These are phyloP conservation scores for Taphrorychus bicolor DNA, from an alignment of 2,888 invertebrate species.

Conservation along the genomic window DNA sequence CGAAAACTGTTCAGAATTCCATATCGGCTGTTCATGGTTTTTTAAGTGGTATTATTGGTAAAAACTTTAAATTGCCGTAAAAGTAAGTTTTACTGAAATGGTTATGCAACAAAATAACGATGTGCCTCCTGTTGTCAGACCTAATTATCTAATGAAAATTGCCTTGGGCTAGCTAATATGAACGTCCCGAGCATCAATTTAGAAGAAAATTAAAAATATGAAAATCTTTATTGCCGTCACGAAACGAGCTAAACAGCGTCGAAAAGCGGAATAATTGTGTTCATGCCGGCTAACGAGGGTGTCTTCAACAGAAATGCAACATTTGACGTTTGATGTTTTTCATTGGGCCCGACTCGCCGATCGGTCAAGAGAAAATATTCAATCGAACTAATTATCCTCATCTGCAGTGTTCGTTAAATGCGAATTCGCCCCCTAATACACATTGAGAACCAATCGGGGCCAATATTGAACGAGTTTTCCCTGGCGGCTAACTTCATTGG, in stretches of 20 bases:
- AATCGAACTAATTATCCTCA: too few species aligned
- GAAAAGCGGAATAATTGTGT: not conserved
- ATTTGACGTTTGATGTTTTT: too few species aligned
- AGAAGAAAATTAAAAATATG: not conserved
- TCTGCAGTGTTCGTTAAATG: slow-evolving; percentile 1
- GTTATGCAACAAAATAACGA: not conserved
- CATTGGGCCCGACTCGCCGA: too few species aligned
- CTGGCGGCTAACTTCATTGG: slow-evolving; percentile 12
- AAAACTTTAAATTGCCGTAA: not conserved
- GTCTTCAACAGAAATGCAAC: not conserved
- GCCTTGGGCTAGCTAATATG: not conserved
- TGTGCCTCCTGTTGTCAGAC: not conserved
- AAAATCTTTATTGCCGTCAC: not conserved
- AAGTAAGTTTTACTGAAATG: not conserved
- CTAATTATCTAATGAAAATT: not conserved
- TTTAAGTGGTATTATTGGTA: too few species aligned
- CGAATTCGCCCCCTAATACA: slow-evolving; percentile 7
- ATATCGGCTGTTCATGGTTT: too few species aligned
- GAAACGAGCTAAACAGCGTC: not conserved
- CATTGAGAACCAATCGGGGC: slow-evolving; percentile 2
- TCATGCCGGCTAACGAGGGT: not conserved
- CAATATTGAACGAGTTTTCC: slow-evolving; percentile 15
- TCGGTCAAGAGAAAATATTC: too few species aligned
- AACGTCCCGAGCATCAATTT: not conserved
- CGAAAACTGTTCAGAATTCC: too few species aligned